Base-by-base conservation (phyloP, 2,888 invertebrate species). In the Syrista parreyssii region DNA sequence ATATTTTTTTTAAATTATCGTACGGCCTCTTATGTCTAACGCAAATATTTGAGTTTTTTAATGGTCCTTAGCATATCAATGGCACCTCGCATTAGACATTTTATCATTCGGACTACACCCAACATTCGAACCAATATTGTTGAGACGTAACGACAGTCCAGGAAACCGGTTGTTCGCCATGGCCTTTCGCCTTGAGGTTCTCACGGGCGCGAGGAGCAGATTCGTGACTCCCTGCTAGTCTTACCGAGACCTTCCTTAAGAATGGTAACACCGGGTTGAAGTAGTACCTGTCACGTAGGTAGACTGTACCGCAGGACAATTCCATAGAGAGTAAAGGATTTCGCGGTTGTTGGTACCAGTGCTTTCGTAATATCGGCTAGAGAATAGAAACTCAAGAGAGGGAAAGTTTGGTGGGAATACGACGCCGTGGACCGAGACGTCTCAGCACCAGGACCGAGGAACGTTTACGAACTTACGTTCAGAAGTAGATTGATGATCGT, bases 401-500 rank as follows among this genome's bases (percentile, higher is more conserved):
- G 55, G 55, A 55, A 55, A 55, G 55, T 23, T 23, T 2, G 55
- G 55, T 55, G 55, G 23, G 23, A 55, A 23, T 55, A 9, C 9
- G 23, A 55, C 23, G 55, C 55, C 55, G 55, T 55, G 55, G 55
- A 55, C 55, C 55, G 23, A 23, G 55, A 55, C 1, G 55, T 55
- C 23, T 55, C 55, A 55, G 55, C 23, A 55, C 23, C 55, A 23
- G 55, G 23, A 55, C 55, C 15, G 55, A 55, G 55, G 55, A 55
- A 23, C 55, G 3, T 55, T 55, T 9, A 23, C 23, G 9, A 55
- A 9, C 9, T 55, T 9, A 55, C 23, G 23, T 23, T 55, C 55
- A 55, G 55, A 55, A 55, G 55, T 79, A 77, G 74, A 79, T 73
- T n/a, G 76, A 72, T 77, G 78, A 76, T 78, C 68, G 69, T 30